Evolutionary conservation across 2,888 invertebrate species (phyloP), one percentile per base, ranked within the genome.

Genomic region (Trisateles emortualis): DNA sequence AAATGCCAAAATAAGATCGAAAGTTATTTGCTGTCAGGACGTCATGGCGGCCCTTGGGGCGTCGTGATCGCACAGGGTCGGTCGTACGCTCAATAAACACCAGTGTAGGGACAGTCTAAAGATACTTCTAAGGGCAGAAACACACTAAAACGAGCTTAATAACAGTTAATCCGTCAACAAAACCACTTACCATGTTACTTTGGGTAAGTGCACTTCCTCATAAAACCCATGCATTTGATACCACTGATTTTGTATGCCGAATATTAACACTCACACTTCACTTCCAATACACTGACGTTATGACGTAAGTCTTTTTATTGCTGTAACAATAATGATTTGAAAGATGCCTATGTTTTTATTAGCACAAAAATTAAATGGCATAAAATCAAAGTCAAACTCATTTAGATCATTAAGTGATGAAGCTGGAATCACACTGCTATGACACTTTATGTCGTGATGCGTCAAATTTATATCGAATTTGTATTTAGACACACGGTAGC

Each of bases 181-280:
- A 10, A 52, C 29, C 67, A 74, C 90, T 90, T 59, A 90, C 88
- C 90, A 90, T 90, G 80, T 76, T 86, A 78, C 70, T 70, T 60
- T 62, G 53, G 75, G 72, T 85, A 83, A 90, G 88, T 90, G 90
- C 87, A 78, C 75, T 82, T 53, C 72, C 76, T 78, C 84, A 87
- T 88, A 86, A 86, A 86, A 73, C 77, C 72, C 73, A 72, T 68
- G 72, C 85, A 88, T 88, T 81, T 81, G 82, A 83, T 81, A 69
- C 62, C 70, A 66, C 39, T 40, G 63, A 6, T 8, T 26, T 22
- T 5, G 22, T 22, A 22, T 22, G 2, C 22, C 2, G 26, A 8
- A 26, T 1, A 48, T 51, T 55, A 52, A 55, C 58, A 65, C 44
- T n/a, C 29, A 38, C 54, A 43, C 43, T 44, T 14, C 44, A 47